Base-by-base conservation (phyloP, 2,797 vertebrate species). In the Buceros bicornis region DNA sequence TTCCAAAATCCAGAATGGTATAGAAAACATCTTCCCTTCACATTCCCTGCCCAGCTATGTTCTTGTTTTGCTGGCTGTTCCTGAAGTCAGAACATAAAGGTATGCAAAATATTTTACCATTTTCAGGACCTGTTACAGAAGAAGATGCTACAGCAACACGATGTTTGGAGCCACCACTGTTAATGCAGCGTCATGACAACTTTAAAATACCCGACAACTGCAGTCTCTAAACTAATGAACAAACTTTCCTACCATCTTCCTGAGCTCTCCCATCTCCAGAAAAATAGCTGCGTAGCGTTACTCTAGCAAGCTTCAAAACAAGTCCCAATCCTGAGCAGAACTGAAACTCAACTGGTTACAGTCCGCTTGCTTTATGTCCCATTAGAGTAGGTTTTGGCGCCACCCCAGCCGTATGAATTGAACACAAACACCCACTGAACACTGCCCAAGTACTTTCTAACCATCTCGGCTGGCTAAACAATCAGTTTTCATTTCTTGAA, bases 101-200 rank as follows among this genome's bases (percentile, higher is more conserved):
- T 48, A 54, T 6, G 18, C 28, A 53, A 71, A 24, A 0, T 19
- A 45, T 5, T n/a, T 21, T 5, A 33, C n/a, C 6, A 24, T 72
- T 33, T 57, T 73, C 31, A 62, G n/a, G 0, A 0, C 3, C 10
- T 29, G 6, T 42, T 42, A 47, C 10, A 42, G 19, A 28, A 56
- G 7, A n/a, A 54, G 42, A 51, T 45, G 45, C 53, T 47, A 19
- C 0, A 51, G 24, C 10, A 51, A 71, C 29, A 6, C 35, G 51
- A 7, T 5, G 3, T 10, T 25, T 50, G 14, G 7, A 77, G 25
- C 1, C 20, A 29, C 13, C 18, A 17, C 17, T 10, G 7, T 8
- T 56, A 40, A 28, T 66, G 51, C 31, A 47, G 9, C 4, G 35
- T 4, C 25, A 7, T 31, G 26, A 16, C 26, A 26, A 7, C 8